Conservation (phyloP, 2,888 invertebrate genomes). For the Petrophora chlorosata region DNA sequence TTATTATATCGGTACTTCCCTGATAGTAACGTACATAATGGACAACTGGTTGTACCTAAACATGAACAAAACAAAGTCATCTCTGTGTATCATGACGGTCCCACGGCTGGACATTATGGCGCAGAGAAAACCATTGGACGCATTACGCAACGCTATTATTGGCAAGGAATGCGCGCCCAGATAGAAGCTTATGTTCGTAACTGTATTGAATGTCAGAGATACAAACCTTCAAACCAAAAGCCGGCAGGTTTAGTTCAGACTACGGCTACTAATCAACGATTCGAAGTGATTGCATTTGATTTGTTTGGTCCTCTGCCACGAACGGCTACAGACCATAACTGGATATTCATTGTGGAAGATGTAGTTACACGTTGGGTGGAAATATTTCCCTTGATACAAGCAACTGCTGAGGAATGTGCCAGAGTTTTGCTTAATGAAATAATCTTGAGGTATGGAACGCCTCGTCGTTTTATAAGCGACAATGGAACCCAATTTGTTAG, state of each 20-base stretch:
- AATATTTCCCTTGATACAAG: constrained; percentile 35
- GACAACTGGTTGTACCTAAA: constrained; percentile 39
- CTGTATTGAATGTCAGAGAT: constrained; percentile 47
- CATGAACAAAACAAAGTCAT: constrained; percentile 35
- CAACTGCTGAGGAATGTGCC: constrained; percentile 43
- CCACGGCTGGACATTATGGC: constrained; percentile 22
- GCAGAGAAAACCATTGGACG: constrained; percentile 15
- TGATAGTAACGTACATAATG: constrained; percentile 25
- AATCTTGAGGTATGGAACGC: constrained; percentile 50
- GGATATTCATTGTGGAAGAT: constrained; percentile 40
- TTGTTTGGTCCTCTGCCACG: constrained; percentile 40
- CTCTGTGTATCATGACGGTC: constrained; percentile 21
- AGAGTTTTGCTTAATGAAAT: constrained; percentile 46
- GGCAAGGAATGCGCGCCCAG: constrained; percentile 28
- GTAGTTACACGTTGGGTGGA: constrained; percentile 38
- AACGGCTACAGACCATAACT: constrained; percentile 12
- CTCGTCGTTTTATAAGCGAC: constrained; percentile 46
- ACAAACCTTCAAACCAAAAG: constrained; percentile 39
- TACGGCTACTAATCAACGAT: constrained; percentile 18
- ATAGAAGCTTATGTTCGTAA: constrained; percentile 34
- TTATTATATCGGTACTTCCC: constrained; percentile 36
- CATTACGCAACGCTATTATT: constrained; percentile 17
- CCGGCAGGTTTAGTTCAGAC: constrained; percentile 20
- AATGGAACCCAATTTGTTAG: constrained; percentile 53
- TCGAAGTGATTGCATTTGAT: constrained; percentile 46